Conservation (phyloP, 2,797 vertebrate species). For the Hybognathus amarus region DNA sequence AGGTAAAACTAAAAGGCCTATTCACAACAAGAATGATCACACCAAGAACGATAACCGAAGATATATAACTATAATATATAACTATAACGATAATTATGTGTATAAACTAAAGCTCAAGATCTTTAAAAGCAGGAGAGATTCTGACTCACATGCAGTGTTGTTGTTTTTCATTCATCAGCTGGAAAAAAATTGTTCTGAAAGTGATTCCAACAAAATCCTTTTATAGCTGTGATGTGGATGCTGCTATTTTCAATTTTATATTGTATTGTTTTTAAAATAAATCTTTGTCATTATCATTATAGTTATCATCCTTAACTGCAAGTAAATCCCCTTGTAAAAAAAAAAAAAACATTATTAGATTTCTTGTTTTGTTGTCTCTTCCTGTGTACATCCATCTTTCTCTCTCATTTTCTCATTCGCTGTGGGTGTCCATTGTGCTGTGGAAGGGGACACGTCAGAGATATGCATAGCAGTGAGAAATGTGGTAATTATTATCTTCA, state of each 20-base stretch:
- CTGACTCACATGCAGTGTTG: too few relatives aligned
- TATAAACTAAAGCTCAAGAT: too few relatives aligned
- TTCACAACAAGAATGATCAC: too few relatives aligned
- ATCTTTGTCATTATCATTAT: background rate
- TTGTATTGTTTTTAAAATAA: too few relatives aligned
- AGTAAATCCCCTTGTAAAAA: background rate
- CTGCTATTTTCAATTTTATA: background rate
- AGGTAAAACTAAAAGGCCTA: too few relatives aligned
- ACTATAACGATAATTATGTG: too few relatives aligned
- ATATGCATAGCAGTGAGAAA: constrained; percentile 76
- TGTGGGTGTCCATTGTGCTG: constrained; percentile 35
- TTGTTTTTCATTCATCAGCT: too few relatives aligned
- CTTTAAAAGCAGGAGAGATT: too few relatives aligned
- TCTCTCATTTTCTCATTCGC: constrained; percentile 10
- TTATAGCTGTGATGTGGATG: background rate
- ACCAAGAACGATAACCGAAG: too few relatives aligned
- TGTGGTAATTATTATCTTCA: constrained; percentile 82
- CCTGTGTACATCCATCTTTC: constrained; percentile 6
- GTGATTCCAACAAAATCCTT: background rate
- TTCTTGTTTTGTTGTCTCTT: constrained; percentile 8
- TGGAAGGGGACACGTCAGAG: constrained; percentile 69
- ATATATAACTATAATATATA: too few relatives aligned
- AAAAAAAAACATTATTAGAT: background rate
- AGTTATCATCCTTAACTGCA: background rate
- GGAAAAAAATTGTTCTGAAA: background rate